Evolutionary conservation across 2,888 invertebrate genomes (phyloP), one percentile per base, ranked within the genome.

Genomic region (Arctia plantaginis): DNA sequence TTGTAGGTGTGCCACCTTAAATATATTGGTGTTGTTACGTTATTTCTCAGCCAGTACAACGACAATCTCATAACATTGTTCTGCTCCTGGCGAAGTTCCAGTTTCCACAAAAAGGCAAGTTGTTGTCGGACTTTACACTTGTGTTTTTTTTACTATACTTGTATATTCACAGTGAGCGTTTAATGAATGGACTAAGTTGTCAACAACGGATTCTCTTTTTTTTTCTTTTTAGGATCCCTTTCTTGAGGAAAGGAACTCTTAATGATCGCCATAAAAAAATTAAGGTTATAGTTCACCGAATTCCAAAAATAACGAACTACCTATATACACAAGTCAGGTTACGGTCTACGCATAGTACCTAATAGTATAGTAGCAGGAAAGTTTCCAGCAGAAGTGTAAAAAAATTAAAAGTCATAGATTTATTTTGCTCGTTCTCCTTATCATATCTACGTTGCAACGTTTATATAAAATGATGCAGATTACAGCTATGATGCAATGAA

Each of bases 51-150:
- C 47, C 77, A 80, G 83, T 86, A 89, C 18, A 23, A n/a, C n/a
- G 35, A 69, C 85, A 90, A 90, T 90, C 89, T 90, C 88, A 90
- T 92, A 91, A 90, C 87, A 88, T 89, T 91, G 89, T 90, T 69
- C 83, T 86, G 81, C 76, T 76, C 75, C 86, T 93, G 92, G 93
- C 93, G 76, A 66, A 80, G 80, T 73, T 90, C 92, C 93, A 93
- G 86, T 80, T 85, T 80, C 81, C 82, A 80, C 80, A 84, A 86
- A 88, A 88, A 87, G 82, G 81, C 82, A 80, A 78, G 76, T 80
- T 74, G 66, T 41, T 70, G 70, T 75, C 66, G 71, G 80, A 85
- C 82, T 82, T 83, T 78, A 80, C 80, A 83, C 77, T 82, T 76
- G 73, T 66, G 73, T 80, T 81, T 83, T 82, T 82, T 73, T 69